These are phyloP conservation scores for Alligator mississippiensis DNA, from an alignment of 2,113 vertebrate species.

Conservation along the genomic window DNA sequence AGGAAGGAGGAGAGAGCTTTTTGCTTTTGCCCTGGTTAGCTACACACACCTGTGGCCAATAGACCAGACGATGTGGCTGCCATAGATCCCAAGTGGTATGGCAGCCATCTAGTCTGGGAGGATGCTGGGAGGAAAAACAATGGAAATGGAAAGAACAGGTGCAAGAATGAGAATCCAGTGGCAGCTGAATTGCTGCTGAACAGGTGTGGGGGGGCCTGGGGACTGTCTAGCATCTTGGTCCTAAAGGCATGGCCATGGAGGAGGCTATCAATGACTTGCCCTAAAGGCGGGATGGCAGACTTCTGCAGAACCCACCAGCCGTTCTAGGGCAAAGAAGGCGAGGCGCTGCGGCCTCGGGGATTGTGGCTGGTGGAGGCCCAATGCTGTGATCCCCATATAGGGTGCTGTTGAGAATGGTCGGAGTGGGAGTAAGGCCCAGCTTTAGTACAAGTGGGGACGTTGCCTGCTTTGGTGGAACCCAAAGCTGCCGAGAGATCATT, in stretches of 20 bases:
- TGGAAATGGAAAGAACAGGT: neutral
- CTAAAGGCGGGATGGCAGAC: neutral
- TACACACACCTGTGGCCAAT: neutral
- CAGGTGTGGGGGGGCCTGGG: neutral
- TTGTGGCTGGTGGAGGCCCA: neutral
- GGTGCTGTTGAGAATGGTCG: neutral
- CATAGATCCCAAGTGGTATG: neutral
- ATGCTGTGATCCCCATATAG: neutral
- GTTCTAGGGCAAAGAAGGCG: neutral
- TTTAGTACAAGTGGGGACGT: neutral
- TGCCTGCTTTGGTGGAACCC: neutral
- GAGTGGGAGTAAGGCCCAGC: neutral
- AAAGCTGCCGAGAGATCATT: neutral
- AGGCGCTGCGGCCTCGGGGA: neutral
- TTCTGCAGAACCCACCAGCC: neutral
- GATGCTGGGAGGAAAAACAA: neutral
- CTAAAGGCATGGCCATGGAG: neutral
- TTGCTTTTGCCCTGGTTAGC: neutral
- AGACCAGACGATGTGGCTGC: neutral
- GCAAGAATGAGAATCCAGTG: neutral
- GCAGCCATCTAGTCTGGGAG: neutral
- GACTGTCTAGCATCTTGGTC: neutral
- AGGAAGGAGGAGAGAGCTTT: neutral
- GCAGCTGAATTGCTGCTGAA: neutral
- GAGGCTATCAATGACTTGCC: neutral